phyloP scores from a whole-genome alignment of 2,113 vertebrate genomes.

The Cepphus grylle region DNA sequence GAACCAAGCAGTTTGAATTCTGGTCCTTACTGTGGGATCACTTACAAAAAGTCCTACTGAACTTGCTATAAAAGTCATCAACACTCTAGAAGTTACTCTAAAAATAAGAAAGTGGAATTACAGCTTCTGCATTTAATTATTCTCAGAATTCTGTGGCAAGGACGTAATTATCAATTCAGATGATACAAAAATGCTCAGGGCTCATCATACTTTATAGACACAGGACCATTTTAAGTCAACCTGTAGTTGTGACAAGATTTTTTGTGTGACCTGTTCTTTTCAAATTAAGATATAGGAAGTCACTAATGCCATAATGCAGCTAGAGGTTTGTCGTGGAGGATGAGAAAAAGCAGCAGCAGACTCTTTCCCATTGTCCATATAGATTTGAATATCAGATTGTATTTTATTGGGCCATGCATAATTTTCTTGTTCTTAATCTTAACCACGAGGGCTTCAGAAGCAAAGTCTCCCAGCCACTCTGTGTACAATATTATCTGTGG shows the following conservation, averaged over 20 bases:
- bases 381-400: not conserved
- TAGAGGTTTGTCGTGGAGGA: not conserved
- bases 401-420: not conserved
- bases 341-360: not conserved
- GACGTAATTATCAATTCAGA: not conserved
- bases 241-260: not conserved
- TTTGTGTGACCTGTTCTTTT: not conserved
- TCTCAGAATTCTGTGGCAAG: not conserved
- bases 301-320: not conserved
- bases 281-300: not conserved
- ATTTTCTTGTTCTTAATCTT: not conserved
- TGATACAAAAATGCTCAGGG: not conserved
- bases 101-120: not conserved
- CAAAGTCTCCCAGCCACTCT: accelerated
- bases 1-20: not conserved
- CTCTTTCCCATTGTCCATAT: not conserved
- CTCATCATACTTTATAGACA: not conserved
- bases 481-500: not conserved
- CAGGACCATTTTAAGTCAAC: not conserved
- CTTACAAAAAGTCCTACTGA: not conserved
- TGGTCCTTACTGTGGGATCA: not conserved
- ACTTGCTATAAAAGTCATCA: not conserved
- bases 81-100: not conserved
- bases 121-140: not conserved
- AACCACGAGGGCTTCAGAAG: not conserved